Conservation (phyloP, 2,113 vertebrate species). For the Cottus gobio region DNA sequence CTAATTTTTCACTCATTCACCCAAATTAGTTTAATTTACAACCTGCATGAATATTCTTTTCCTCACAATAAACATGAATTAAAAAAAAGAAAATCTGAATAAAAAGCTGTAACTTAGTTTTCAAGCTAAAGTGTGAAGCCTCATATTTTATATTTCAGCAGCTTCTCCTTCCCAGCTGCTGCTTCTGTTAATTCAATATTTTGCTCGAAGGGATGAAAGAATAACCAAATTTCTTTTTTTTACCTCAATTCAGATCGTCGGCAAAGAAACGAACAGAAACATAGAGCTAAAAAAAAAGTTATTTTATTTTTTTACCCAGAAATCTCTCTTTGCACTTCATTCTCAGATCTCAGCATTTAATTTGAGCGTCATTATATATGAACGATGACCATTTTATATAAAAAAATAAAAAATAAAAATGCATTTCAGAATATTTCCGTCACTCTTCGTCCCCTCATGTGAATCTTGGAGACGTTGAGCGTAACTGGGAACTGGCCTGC, state of each 20-base stretch:
- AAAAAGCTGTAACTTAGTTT: not conserved
- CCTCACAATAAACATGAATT: not conserved
- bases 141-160: not conserved
- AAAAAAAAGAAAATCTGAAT: not conserved
- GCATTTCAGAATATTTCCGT: not conserved
- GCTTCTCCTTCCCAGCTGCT: not conserved
- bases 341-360: slow-evolving; percentile 1
- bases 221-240: not conserved
- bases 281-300: not conserved
- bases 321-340: not conserved
- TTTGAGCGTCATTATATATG: not conserved
- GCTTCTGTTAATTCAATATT: not conserved
- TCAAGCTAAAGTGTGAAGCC: not conserved
- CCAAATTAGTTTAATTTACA: not conserved
- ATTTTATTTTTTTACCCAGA: not conserved
- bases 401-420: not conserved
- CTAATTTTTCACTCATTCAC: no score
- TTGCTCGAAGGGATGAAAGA: not conserved
- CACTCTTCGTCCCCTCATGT: not conserved
- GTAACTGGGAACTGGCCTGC: slow-evolving; percentile 49
- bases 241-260: not conserved
- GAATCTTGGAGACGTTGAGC: not conserved
- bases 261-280: not conserved
- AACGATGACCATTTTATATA: not conserved
- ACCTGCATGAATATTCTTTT: not conserved